Evolutionary conservation across 2,888 invertebrate species (phyloP).

Genomic region (Urechis unicinctus): DNA sequence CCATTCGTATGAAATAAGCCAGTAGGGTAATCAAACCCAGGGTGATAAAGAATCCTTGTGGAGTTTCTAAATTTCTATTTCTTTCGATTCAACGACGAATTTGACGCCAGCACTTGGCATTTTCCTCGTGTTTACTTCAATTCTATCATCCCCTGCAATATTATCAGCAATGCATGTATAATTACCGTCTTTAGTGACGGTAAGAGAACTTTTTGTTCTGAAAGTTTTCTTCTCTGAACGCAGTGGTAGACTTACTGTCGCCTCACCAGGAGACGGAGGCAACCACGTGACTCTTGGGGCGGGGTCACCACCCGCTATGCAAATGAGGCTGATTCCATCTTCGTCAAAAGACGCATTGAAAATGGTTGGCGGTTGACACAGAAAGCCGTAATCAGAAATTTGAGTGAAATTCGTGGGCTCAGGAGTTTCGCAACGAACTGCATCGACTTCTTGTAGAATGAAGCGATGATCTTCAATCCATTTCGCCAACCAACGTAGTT

Average conservation of each 20-base stretch:
- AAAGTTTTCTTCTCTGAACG: slow-evolving; percentile 5
- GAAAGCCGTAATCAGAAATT: slow-evolving; percentile 16
- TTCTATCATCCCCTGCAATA: slow-evolving; percentile 15
- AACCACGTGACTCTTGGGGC: slow-evolving; percentile 19
- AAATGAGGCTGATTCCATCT: slow-evolving; percentile 16
- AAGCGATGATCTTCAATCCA: slow-evolving; percentile 14
- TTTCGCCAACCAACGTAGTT: slow-evolving; percentile 20
- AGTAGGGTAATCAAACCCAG: slow-evolving; percentile 10
- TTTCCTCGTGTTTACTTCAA: slow-evolving; percentile 15
- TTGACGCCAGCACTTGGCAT: slow-evolving; percentile 12
- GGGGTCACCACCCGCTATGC: slow-evolving; percentile 22
- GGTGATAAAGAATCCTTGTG: slow-evolving; percentile 16
- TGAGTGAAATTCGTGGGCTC: slow-evolving; percentile 14
- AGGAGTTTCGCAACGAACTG: slow-evolving; percentile 14
- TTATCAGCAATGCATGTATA: slow-evolving; percentile 20
- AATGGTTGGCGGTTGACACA: slow-evolving; percentile 18
- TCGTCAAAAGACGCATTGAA: slow-evolving; percentile 19
- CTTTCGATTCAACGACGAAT: slow-evolving; percentile 11
- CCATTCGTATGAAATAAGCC: slow-evolving; percentile 12
- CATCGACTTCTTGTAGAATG: slow-evolving; percentile 6
- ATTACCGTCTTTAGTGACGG: slow-evolving; percentile 16
- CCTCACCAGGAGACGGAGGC: slow-evolving; percentile 6
- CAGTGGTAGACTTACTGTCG: slow-evolving; percentile 1
- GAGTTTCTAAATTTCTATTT: slow-evolving; percentile 21
- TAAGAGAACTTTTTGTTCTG: slow-evolving; percentile 12